Conservation (phyloP, 2,113 vertebrate species). For the Epinephelus cyanopodus region DNA sequence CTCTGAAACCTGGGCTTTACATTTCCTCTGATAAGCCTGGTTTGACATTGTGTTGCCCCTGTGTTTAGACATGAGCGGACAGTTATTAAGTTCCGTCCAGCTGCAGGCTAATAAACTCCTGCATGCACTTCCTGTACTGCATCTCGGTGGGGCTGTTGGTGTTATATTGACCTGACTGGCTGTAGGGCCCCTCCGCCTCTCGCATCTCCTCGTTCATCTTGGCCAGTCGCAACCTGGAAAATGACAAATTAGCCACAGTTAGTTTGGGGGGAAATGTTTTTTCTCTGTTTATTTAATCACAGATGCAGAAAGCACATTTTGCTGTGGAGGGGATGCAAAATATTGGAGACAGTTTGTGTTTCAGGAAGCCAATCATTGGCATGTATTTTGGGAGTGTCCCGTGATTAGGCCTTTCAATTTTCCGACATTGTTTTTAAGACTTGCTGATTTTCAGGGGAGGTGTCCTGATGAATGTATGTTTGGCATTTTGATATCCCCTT, state of each 20-base stretch:
- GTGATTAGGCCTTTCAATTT: too few species aligned
- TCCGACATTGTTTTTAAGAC: too few species aligned
- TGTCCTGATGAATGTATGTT: too few species aligned
- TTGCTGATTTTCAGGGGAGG: too few species aligned
- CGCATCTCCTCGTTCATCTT: conserved; percentile 99
- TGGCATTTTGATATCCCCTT: too few species aligned
- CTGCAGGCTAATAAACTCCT: conserved; percentile 97
- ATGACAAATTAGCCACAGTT: not conserved
- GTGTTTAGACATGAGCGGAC: not conserved
- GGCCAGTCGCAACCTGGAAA: conserved; percentile 91
- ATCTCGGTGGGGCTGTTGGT: conserved; percentile 95
- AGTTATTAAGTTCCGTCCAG: conserved; percentile 87
- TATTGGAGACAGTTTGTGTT: too few species aligned
- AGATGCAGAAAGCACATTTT: too few species aligned
- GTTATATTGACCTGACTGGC: conserved; percentile 98
- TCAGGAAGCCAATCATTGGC: too few species aligned
- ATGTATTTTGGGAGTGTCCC: too few species aligned
- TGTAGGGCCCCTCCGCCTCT: conserved; percentile 96
- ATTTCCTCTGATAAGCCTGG: not conserved
- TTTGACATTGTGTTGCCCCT: not conserved
- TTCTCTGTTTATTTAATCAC: too few species aligned
- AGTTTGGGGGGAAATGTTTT: too few species aligned
- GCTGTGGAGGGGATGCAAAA: too few species aligned
- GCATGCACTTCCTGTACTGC: conserved; percentile 97
- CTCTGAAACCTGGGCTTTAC: conserved; percentile 29